phyloP scores from a whole-genome alignment of 1,140 invertebrate species.

The Drosophila tsacasi region DNA sequence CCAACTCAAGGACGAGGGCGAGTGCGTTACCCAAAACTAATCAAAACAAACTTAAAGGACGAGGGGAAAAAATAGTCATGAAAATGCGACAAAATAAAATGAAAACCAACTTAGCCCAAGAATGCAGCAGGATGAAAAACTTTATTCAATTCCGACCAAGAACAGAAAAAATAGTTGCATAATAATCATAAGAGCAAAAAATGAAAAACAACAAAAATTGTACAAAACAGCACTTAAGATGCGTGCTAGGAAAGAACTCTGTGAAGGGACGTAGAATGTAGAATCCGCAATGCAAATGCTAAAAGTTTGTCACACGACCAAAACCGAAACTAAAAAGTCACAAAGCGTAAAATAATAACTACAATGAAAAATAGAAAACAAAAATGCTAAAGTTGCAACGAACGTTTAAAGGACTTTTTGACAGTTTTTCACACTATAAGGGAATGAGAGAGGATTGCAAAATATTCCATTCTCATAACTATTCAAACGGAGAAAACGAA shows the following conservation, averaged over 20 bases:
- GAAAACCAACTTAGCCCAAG: conserved; percentile 37
- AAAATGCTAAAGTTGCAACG: conserved; percentile 39
- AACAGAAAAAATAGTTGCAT: conserved; percentile 55
- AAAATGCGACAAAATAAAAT: conserved; percentile 38
- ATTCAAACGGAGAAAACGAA: conserved; percentile 17
- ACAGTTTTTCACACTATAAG: conserved; percentile 57
- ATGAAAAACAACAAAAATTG: conserved; percentile 32
- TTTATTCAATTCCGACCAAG: conserved; percentile 69
- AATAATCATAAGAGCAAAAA: conserved; percentile 63
- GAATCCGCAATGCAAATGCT: conserved; percentile 66
- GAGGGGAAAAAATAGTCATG: conserved; percentile 40
- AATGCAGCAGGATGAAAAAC: conserved; percentile 51
- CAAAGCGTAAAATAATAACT: conserved; percentile 67
- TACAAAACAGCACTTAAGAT: conserved; percentile 74
- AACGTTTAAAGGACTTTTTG: conserved; percentile 68
- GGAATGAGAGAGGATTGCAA: conserved; percentile 3
- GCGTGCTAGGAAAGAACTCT: conserved; percentile 34
- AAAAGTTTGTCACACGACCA: conserved; percentile 64
- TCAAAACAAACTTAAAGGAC: conserved; percentile 72
- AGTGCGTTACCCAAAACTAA: conserved; percentile 56
- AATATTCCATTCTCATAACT: conserved; percentile 19
- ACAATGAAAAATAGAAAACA: conserved; percentile 25
- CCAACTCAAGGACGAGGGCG: conserved; percentile 17
- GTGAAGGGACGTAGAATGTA: conserved; percentile 15
- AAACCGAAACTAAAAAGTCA: conserved; percentile 48